phyloP scores from a whole-genome alignment of 2,797 vertebrate genomes.

The Macropodus opercularis region DNA sequence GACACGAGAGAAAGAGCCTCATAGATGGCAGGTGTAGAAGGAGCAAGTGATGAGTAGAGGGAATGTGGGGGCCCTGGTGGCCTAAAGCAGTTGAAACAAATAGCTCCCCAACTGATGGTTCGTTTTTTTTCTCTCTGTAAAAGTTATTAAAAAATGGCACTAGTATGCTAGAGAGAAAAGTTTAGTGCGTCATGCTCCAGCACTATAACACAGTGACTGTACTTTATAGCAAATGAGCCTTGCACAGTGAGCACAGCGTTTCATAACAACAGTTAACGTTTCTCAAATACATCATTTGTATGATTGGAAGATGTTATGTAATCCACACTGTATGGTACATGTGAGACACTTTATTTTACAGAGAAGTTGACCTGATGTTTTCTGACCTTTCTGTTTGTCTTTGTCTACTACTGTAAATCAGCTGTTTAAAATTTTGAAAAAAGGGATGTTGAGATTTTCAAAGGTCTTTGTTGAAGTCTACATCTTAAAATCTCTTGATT shows the following conservation, averaged over 20 bases:
- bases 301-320: not conserved
- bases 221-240: not conserved
- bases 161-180: constrained; percentile 61
- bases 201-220: constrained; percentile 6
- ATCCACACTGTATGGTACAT: not conserved
- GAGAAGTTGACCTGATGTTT: not conserved
- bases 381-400: not conserved
- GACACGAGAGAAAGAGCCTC: constrained; percentile 61
- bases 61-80: constrained; percentile 81
- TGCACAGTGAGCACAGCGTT: too few relatives aligned
- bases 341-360: not conserved
- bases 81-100: constrained; percentile 91
- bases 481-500: not conserved
- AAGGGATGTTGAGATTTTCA: not conserved
- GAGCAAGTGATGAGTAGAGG: constrained; percentile 62
- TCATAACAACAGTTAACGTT: too few relatives aligned
- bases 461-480: not conserved
- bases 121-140: constrained; percentile 82
- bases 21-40: constrained; percentile 56
- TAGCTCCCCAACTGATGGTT: constrained; percentile 86
- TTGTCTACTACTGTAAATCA: not conserved
- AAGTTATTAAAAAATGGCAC: constrained; percentile 71
- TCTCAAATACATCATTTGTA: too few relatives aligned
- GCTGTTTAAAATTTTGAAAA: not conserved
- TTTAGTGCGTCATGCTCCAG: constrained; percentile 44